These are phyloP conservation scores for Andrena marginata DNA, from an alignment of 2,888 invertebrate species.

Conservation along the genomic window DNA sequence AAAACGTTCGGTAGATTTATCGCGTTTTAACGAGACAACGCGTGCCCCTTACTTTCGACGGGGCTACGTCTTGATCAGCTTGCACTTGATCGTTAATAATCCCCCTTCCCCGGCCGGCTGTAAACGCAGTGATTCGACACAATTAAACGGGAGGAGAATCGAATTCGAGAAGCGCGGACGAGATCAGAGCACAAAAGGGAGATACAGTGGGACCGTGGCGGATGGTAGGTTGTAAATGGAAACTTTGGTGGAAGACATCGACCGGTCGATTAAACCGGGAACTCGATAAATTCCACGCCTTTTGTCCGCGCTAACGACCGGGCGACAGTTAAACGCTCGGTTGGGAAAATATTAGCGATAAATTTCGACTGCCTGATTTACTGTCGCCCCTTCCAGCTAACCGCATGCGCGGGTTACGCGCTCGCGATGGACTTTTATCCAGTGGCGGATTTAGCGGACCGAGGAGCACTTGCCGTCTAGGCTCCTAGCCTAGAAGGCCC, in stretches of 20 bases:
- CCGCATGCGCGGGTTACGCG: slow-evolving; percentile 46
- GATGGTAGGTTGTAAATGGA: slow-evolving; percentile 62
- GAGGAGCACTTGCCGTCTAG: too few relatives aligned
- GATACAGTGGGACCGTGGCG: slow-evolving; percentile 45
- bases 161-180: slow-evolving; percentile 59
- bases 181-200: slow-evolving; percentile 45
- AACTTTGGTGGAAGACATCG: slow-evolving; percentile 65
- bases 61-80: slow-evolving; percentile 59
- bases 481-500: too few relatives aligned
- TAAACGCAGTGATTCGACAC: slow-evolving; percentile 47
- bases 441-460: too few relatives aligned
- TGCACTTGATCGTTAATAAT: slow-evolving; percentile 67
- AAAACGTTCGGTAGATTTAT: slow-evolving; percentile 32
- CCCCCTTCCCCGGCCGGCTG: slow-evolving; percentile 42
- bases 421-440: too few relatives aligned
- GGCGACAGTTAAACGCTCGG: slow-evolving; percentile 70
- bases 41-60: slow-evolving; percentile 38
- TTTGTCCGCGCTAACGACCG: slow-evolving; percentile 74
- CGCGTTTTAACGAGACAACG: slow-evolving; percentile 54
- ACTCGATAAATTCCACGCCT: slow-evolving; percentile 73
- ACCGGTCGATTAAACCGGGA: slow-evolving; percentile 60
- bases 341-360: slow-evolving; percentile 73
- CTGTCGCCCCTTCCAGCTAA: slow-evolving; percentile 56
- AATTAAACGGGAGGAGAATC: slow-evolving; percentile 67
- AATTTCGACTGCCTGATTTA: slow-evolving; percentile 71